phyloP scores from a whole-genome alignment of 2,797 vertebrate genomes.

The Cryptoprocta ferox region DNA sequence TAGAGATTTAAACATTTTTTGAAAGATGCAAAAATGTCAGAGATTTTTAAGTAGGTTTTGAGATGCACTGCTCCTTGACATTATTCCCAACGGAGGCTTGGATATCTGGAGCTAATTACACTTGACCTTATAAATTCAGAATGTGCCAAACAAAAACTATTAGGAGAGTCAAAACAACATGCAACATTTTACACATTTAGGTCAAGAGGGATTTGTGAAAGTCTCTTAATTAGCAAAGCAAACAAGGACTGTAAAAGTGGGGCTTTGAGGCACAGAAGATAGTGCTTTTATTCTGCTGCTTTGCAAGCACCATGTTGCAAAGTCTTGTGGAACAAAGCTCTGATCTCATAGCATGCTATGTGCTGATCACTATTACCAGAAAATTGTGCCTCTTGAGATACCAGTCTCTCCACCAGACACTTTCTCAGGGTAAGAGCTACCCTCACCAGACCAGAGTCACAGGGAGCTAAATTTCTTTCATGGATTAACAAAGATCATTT shows the following conservation, averaged over 20 bases:
- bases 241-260: slow-evolving; percentile 63
- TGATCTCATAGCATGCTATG: slow-evolving; percentile 66
- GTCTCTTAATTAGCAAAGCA: slow-evolving; percentile 49
- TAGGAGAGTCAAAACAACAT: slow-evolving; percentile 43
- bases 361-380: neutral
- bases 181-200: slow-evolving; percentile 70
- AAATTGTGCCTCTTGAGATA: neutral
- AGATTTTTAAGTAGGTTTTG: slow-evolving; percentile 37
- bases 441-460: neutral
- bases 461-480: neutral
- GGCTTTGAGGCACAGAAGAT: slow-evolving; percentile 73
- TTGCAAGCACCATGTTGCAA: slow-evolving; percentile 68
- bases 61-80: slow-evolving; percentile 49
- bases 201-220: slow-evolving; percentile 55
- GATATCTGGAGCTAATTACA: neutral
- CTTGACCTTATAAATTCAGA: slow-evolving; percentile 68
- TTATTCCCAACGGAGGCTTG: slow-evolving; percentile 13
- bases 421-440: neutral
- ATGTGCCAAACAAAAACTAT: slow-evolving; percentile 65
- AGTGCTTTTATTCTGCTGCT: slow-evolving; percentile 75
- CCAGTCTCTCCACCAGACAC: neutral
- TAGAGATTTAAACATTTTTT: slow-evolving; percentile 36
- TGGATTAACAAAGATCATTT: neutral
- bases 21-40: slow-evolving; percentile 34
- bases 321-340: slow-evolving; percentile 82